Evolutionary conservation across 2,888 invertebrate genomes (phyloP).

Genomic region (Bunonema sp.): DNA sequence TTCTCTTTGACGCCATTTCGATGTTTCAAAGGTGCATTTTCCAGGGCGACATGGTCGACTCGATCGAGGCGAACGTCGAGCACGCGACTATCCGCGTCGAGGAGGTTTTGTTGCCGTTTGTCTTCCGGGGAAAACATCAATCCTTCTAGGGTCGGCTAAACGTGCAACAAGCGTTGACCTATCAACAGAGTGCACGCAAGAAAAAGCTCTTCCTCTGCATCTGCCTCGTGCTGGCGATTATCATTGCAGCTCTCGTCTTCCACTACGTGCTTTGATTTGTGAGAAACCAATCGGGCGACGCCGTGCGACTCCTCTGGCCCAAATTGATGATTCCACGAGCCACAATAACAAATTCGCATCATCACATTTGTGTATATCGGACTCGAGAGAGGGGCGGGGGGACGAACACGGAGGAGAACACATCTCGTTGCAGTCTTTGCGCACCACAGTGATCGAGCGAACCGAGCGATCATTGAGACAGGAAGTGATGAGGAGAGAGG

Average conservation of each 20-base stretch:
- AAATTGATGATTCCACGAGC: too few relatives aligned
- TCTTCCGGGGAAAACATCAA: background rate
- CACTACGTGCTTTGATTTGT: conserved; percentile 7
- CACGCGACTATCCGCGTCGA: conserved; percentile 32
- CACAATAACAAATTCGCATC: too few relatives aligned
- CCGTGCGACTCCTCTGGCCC: too few relatives aligned
- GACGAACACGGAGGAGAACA: too few relatives aligned
- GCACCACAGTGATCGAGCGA: too few relatives aligned
- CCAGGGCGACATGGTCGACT: conserved; percentile 37
- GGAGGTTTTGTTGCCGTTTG: background rate
- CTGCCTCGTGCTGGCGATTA: conserved; percentile 15
- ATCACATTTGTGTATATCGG: too few relatives aligned
- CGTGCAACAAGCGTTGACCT: conserved; percentile 36
- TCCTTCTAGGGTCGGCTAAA: conserved; percentile 22
- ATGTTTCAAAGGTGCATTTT: background rate
- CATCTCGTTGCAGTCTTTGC: too few relatives aligned
- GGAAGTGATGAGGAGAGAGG: too few relatives aligned
- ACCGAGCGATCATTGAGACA: too few relatives aligned
- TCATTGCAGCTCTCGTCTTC: conserved; percentile 20
- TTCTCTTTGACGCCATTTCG: background rate
- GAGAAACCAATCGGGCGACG: too few relatives aligned
- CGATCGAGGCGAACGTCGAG: conserved; percentile 40
- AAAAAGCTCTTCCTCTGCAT: conserved; percentile 18
- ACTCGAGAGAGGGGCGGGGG: too few relatives aligned
- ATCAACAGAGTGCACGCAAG: conserved; percentile 33